Evolutionary conservation across 1,140 invertebrate genomes (phyloP).

Genomic region (Catajapyx aquilonaris): DNA sequence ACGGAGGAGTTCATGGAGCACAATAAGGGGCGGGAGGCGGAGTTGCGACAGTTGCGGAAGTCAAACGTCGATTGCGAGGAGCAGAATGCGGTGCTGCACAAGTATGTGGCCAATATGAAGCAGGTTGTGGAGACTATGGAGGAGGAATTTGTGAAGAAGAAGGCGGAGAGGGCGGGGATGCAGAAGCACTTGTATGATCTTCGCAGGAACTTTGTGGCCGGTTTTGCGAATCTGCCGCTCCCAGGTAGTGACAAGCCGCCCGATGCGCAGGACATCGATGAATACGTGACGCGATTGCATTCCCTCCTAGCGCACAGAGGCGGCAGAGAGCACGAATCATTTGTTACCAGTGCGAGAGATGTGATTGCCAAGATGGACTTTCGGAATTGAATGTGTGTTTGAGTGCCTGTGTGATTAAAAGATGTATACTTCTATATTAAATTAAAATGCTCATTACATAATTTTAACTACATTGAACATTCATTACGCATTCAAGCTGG

Average conservation of each 20-base stretch:
- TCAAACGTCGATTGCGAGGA: constrained; percentile 84
- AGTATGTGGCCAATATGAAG: constrained; percentile 78
- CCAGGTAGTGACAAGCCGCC: constrained; percentile 49
- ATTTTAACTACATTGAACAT: no score
- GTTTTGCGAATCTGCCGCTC: constrained; percentile 40
- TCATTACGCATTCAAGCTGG: no score
- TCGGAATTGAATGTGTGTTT: no score
- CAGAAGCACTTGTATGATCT: constrained; percentile 54
- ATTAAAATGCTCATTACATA: no score
- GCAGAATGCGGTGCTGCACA: constrained; percentile 79
- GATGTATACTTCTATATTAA: no score
- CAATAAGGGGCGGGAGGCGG: constrained; percentile 79
- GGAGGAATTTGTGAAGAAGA: constrained; percentile 52
- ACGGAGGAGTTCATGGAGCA: constrained; percentile 92
- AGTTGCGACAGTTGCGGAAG: constrained; percentile 71
- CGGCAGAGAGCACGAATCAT: no score
- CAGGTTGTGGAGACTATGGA: constrained; percentile 48
- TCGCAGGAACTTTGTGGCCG: constrained; percentile 36
- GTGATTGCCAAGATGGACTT: no score
- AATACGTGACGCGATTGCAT: constrained; percentile 60
- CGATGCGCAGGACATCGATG: constrained; percentile 57
- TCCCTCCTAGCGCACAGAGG: no score
- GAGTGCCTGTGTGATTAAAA: no score
- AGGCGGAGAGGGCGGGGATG: constrained; percentile 49
- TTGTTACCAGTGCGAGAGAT: no score